Conservation (phyloP, 2,888 invertebrate species). For the Sphaeridia pumilis region DNA sequence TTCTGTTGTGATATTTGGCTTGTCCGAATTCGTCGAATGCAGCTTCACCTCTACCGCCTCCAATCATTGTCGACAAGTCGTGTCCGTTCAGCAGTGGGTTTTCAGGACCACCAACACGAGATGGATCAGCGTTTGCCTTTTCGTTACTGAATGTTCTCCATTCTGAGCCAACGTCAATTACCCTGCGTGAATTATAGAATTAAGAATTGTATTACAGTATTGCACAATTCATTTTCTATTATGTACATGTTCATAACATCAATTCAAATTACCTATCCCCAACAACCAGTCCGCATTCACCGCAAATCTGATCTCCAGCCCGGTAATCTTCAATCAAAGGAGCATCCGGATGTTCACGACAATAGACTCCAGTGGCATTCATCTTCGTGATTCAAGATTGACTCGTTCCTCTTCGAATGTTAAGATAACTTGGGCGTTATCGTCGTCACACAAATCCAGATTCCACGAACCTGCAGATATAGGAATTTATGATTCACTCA, state of each 20-base stretch:
- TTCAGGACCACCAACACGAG: conserved; percentile 99
- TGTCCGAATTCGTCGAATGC: conserved; percentile 76
- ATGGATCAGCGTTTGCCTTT: conserved; percentile 90
- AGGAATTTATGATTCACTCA: too few species aligned
- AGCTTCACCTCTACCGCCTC: conserved; percentile 55
- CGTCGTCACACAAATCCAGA: too few species aligned
- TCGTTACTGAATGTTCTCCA: conserved; percentile 99
- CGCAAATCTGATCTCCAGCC: conserved; percentile 97
- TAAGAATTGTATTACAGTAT: background rate
- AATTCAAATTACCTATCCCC: conserved; percentile 71
- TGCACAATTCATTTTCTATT: background rate
- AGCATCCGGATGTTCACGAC: conserved; percentile 90
- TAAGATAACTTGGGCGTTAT: too few species aligned
- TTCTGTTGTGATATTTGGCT: conserved; percentile 52
- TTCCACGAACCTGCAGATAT: too few species aligned
- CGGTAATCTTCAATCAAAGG: conserved; percentile 95
- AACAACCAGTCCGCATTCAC: conserved; percentile 98
- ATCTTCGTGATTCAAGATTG: conserved; percentile 6
- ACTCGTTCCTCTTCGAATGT: too few species aligned
- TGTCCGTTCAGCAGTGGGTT: conserved; percentile 91
- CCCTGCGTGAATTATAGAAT: conserved; percentile 48
- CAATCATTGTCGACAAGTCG: conserved; percentile 94
- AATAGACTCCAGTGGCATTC: conserved; percentile 50
- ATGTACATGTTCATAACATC: background rate
- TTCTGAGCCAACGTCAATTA: conserved; percentile 99